Conservation (phyloP, 2,888 invertebrate genomes). For the Drosophila anomalata region DNA sequence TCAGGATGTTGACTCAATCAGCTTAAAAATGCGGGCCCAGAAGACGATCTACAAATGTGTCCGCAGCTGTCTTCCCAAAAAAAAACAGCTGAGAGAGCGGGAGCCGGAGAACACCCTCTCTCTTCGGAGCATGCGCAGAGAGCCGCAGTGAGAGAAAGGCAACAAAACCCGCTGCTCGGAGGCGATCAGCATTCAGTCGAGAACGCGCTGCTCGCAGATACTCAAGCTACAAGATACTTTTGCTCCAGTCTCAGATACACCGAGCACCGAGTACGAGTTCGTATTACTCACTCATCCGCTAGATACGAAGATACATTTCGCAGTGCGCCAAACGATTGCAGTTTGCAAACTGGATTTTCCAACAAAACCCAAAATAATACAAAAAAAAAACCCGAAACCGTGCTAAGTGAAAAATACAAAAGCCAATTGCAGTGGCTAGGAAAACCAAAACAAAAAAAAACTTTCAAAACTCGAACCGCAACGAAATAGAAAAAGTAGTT, state of each 20-base stretch:
- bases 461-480: constrained; percentile 72
- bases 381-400: constrained; percentile 39
- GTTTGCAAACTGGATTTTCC: constrained; percentile 74
- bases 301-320: constrained; percentile 47
- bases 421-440: constrained; percentile 49
- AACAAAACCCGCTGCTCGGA: constrained; percentile 71
- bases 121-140: constrained; percentile 5
- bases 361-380: constrained; percentile 27
- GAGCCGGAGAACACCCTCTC: constrained; percentile 1
- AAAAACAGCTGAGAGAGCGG: constrained; percentile 16
- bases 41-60: constrained; percentile 40
- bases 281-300: constrained; percentile 42
- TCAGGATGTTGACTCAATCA: constrained; percentile 42
- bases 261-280: constrained; percentile 16
- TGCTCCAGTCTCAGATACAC: constrained; percentile 1
- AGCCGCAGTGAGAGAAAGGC: constrained; percentile 22
- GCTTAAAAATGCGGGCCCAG: constrained; percentile 30
- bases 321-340: constrained; percentile 50
- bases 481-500: constrained; percentile 70
- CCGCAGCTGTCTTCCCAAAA: constrained; percentile 46
- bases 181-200: constrained; percentile 71
- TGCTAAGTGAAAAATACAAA: constrained; percentile 58
- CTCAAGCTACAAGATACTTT: constrained; percentile 4
- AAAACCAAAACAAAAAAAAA: constrained; percentile 39
- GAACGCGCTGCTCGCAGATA: constrained; percentile 51